These are phyloP conservation scores for Cylindroiulus punctatus DNA, from an alignment of 2,888 invertebrate genomes.

Conservation along the genomic window DNA sequence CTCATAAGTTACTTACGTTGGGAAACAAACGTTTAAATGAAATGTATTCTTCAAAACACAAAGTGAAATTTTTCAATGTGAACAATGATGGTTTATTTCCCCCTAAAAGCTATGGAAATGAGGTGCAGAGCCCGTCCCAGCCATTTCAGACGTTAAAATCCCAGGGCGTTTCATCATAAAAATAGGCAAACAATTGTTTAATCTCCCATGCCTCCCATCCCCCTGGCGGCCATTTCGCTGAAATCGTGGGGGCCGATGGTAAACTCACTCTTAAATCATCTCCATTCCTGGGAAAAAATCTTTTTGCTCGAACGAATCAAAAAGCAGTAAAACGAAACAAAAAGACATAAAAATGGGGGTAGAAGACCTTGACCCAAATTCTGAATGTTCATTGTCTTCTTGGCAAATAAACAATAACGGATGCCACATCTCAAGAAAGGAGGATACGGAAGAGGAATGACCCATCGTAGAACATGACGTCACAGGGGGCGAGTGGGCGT, in stretches of 20 bases:
- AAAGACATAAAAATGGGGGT: constrained; percentile 1
- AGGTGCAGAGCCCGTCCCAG: neutral
- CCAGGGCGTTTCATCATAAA: neutral
- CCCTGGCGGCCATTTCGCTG: constrained; percentile 13
- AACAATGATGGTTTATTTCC: neutral
- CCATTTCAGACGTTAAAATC: neutral
- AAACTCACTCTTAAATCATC: constrained; percentile 13
- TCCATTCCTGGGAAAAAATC: constrained; percentile 29
- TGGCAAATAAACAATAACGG: constrained; percentile 36
- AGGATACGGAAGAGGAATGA: constrained; percentile 33
- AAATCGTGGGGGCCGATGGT: neutral
- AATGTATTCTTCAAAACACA: no score
- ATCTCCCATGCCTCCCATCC: neutral
- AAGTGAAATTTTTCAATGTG: neutral
- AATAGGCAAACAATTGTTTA: neutral
- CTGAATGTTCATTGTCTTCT: constrained; percentile 42
- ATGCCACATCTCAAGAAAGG: constrained; percentile 3
- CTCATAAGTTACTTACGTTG: no score
- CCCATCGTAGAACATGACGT: neutral
- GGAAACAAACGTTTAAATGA: no score
- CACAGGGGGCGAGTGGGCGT: constrained; percentile 8
- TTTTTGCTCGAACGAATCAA: constrained; percentile 24
- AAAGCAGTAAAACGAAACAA: constrained; percentile 34
- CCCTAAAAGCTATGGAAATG: neutral
- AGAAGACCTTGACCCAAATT: constrained; percentile 42